Evolutionary conservation across 2,113 vertebrate genomes (phyloP).

Genomic region (Ahaetulla prasina): DNA sequence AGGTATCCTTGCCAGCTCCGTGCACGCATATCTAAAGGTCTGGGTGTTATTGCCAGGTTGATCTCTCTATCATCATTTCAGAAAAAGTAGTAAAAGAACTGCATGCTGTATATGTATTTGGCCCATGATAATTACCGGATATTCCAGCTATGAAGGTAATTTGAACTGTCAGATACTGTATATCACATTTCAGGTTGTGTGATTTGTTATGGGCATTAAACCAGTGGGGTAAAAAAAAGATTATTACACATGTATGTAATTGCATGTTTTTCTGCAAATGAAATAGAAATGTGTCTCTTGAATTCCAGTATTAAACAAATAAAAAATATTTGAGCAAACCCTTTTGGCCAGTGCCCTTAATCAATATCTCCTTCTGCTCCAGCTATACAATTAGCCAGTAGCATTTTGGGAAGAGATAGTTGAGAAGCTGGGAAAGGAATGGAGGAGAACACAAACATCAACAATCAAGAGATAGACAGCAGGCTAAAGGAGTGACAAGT

Average conservation of each 20-base stretch:
- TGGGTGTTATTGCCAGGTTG: neutral
- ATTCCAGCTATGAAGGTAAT: neutral
- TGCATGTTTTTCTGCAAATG: neutral
- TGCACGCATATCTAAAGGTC: neutral
- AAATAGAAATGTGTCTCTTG: neutral
- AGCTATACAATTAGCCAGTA: neutral
- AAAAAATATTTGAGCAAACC: neutral
- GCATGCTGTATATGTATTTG: neutral
- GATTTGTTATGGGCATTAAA: neutral
- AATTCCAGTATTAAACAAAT: neutral
- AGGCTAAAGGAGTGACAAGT: neutral
- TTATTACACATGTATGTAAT: neutral
- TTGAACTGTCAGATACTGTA: neutral
- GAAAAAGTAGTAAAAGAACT: neutral
- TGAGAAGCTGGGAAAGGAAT: neutral
- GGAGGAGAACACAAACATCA: neutral
- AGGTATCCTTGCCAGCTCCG: neutral
- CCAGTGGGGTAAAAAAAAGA: too few relatives aligned
- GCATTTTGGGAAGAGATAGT: neutral
- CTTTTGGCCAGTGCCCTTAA: neutral
- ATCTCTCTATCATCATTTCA: neutral
- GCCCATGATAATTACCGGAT: neutral
- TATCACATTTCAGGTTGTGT: neutral
- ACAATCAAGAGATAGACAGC: neutral
- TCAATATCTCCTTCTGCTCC: neutral